Base-by-base conservation (phyloP, 2,113 vertebrate species). In the Rhegmatorhina hoffmannsi region DNA sequence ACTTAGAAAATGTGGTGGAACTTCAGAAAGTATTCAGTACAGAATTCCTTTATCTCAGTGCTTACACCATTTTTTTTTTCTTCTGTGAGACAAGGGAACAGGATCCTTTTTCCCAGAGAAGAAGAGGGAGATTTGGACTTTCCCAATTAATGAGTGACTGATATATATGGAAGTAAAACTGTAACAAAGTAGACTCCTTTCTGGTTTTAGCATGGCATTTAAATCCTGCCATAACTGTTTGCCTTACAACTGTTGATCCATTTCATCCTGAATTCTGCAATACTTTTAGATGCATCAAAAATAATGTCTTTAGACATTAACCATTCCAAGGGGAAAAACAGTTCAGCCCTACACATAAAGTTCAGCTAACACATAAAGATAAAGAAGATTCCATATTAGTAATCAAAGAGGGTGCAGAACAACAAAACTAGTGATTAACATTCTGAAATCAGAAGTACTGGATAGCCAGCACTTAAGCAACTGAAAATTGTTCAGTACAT, bases 371-470 rank as follows among this genome's bases (percentile, higher is more conserved):
- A 0, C 25, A 29, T 49, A n/a, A 84, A 77, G 23, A 29, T 49
- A n/a, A 84, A 77, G 23, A 76, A 3, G 7, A 80, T 62, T 88
- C 29, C 6, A 13, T 17, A 74, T 55, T 92, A 77, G 11, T 46
- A 94, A 81, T 74, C n/a, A 74, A 59, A 77, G 33, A 63, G 2
- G 31, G 3, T 74, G 15, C 29, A 81, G 52, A 91, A 62, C n/a
- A 87, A 86, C 20, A 89, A 58, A 74, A 58, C 6, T 43, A 29
- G 25, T 60, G 9, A 47, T 84, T 67, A 87, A 81, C 9, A 24
- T 92, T 87, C 29, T 75, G 66, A 92, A 92, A 84, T 89, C 13
- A 47, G 20, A 47, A 84, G 55, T 47, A 49, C 10, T 59, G 8
- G 11, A 34, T 63, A 77, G 47, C 23, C 10, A 69, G 19, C 24